A percentile compares a stretch with the other conserved stretches of the same genome.
phyloP scores from a whole-genome alignment of 2,888 invertebrate species.

The Oligia fasciuncula region DNA sequence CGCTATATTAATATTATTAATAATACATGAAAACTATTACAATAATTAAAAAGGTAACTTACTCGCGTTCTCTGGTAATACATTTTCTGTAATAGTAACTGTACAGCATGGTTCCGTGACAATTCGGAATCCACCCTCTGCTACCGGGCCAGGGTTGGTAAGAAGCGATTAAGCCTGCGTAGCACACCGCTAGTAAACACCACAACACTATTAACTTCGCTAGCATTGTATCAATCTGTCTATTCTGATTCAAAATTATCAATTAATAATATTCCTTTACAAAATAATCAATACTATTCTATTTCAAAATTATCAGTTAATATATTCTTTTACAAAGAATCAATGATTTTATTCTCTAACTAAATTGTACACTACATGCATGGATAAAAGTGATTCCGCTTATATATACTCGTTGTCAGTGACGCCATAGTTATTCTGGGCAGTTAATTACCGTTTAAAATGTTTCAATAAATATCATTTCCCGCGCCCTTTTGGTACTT shows the following conservation, averaged over 20 bases:
- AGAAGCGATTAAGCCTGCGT: background rate
- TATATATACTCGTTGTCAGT: background rate
- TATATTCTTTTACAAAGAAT: background rate
- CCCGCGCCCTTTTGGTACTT: too few relatives aligned
- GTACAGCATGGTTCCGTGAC: fast-evolving
- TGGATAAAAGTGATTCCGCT: background rate
- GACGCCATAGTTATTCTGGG: background rate
- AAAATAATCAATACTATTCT: background rate
- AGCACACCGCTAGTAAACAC: conserved; percentile 4
- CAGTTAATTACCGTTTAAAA: background rate
- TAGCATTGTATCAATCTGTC: conserved; percentile 7
- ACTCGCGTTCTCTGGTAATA: background rate
- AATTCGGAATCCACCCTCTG: background rate
- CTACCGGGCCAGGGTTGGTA: background rate
- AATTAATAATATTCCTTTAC: background rate
- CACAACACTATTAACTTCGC: conserved; percentile 15
- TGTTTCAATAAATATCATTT: background rate
- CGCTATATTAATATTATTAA: background rate
- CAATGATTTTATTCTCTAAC: background rate
- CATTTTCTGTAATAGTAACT: conserved; percentile 8
- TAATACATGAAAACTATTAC: background rate
- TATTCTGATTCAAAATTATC: background rate
- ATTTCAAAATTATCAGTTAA: background rate
- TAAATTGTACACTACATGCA: background rate
- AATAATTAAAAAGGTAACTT: conserved; percentile 5